phyloP scores from a whole-genome alignment of 2,888 invertebrate species.

The Lottia scabra region DNA sequence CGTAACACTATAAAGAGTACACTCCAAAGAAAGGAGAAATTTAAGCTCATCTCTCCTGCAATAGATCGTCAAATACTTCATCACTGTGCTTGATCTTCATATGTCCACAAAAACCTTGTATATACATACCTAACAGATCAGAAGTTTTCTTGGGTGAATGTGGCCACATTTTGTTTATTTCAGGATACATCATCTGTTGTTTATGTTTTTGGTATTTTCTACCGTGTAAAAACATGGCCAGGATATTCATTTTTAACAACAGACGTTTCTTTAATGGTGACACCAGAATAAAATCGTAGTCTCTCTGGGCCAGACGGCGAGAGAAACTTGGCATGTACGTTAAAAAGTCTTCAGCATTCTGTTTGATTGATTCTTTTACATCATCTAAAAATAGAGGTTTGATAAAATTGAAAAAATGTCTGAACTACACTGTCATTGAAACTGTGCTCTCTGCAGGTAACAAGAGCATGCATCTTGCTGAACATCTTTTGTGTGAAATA shows the following conservation, averaged over 20 bases:
- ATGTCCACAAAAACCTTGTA: neutral
- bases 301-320: conserved; percentile 60
- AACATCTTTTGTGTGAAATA: no score
- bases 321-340: conserved; percentile 59
- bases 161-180: conserved; percentile 46
- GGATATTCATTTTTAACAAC: conserved; percentile 62
- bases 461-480: no score
- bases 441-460: no score
- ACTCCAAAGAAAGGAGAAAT: no score
- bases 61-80: no score
- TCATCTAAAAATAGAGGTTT: conserved; percentile 50
- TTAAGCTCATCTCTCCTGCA: no score
- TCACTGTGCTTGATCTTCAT: no score
- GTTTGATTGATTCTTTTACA: conserved; percentile 58
- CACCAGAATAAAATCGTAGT: conserved; percentile 62
- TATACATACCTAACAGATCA: neutral
- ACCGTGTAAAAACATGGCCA: conserved; percentile 62
- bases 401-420: no score
- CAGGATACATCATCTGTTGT: conserved; percentile 44
- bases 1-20: no score
- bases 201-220: conserved; percentile 49
- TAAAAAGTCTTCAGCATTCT: conserved; percentile 58
- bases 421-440: no score
- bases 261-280: conserved; percentile 56
- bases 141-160: conserved; percentile 32